phyloP scores from a whole-genome alignment of 1,140 invertebrate genomes.

The Ctenoplectra terminalis region DNA sequence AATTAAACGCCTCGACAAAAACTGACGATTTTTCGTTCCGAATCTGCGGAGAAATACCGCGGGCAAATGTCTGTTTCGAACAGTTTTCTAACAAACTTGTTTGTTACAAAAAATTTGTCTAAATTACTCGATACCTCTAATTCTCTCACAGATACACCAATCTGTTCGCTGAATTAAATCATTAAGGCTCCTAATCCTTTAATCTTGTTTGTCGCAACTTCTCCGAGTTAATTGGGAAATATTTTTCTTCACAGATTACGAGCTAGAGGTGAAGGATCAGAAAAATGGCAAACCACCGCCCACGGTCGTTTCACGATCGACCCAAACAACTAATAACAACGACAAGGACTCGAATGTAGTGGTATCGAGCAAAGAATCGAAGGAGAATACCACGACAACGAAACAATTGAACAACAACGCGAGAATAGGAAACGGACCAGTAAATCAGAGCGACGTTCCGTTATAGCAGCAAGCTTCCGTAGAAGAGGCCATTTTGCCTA shows the following conservation, averaged over 20 bases:
- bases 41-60: not conserved
- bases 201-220: not conserved
- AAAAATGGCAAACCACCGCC: constrained; percentile 63
- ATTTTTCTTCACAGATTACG: constrained; percentile 64
- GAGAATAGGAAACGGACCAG: constrained; percentile 75
- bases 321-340: constrained; percentile 70
- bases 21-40: not conserved
- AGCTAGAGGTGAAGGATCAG: constrained; percentile 73
- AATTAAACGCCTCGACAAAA: constrained; percentile 21
- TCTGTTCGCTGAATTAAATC: not conserved
- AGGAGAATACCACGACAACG: constrained; percentile 57
- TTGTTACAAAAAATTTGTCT: not conserved
- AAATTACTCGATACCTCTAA: not conserved
- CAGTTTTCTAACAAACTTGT: not conserved
- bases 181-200: not conserved
- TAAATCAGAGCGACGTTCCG: constrained; percentile 72
- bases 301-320: constrained; percentile 64
- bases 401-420: constrained; percentile 66
- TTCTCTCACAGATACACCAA: not conserved
- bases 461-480: constrained; percentile 72
- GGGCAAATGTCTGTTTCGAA: constrained; percentile 19
- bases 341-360: constrained; percentile 55
- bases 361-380: constrained; percentile 57
- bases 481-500: constrained; percentile 52
- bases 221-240: not conserved